Evolutionary conservation across 1,140 invertebrate genomes (phyloP).

Genomic region (Drosophila biarmipes): DNA sequence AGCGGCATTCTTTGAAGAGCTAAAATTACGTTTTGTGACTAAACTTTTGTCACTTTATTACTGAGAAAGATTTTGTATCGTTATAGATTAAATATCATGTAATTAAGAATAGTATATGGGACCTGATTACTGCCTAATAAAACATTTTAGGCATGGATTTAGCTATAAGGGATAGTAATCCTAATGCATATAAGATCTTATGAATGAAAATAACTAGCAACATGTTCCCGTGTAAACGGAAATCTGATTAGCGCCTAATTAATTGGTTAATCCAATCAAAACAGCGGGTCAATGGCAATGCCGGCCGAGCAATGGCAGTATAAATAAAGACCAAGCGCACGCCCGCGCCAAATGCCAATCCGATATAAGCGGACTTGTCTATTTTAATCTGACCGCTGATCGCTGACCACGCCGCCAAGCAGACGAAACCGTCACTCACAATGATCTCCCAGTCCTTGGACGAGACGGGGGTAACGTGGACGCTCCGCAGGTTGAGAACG

Average conservation of each 20-base stretch:
- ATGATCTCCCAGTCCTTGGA: conserved; percentile 84
- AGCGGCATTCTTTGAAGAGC: not conserved
- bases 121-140: too few species aligned
- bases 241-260: not conserved
- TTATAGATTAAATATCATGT: too few species aligned
- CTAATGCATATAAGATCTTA: not conserved
- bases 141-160: too few species aligned
- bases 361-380: conserved; percentile 64
- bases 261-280: conserved; percentile 12
- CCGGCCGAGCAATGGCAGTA: conserved; percentile 57
- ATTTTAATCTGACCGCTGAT: conserved; percentile 47
- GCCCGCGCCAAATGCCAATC: conserved; percentile 76
- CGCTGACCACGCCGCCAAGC: conserved; percentile 21
- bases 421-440: conserved; percentile 65
- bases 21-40: not conserved
- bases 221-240: not conserved
- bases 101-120: too few species aligned
- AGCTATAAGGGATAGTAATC: too few species aligned
- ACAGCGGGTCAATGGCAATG: conserved; percentile 75
- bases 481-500: conserved; percentile 71
- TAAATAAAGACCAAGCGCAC: conserved; percentile 63
- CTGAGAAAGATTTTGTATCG: too few species aligned
- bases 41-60: not conserved
- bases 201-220: not conserved
- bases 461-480: conserved; percentile 80